Evolutionary conservation across 2,113 vertebrate species (phyloP).

Genomic region (Loxodonta africana): DNA sequence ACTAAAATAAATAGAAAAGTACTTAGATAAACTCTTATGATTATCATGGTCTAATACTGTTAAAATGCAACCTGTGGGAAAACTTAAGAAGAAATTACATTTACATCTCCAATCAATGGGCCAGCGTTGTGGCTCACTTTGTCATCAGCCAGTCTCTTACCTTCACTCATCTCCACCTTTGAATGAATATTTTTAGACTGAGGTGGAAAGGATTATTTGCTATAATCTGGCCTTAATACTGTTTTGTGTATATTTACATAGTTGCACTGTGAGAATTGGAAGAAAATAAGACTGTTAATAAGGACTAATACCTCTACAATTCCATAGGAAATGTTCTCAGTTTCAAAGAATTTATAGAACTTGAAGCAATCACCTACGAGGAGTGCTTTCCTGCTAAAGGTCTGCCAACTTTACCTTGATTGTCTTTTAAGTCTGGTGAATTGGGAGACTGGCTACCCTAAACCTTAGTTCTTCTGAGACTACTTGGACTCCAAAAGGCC

Average conservation of each 20-base stretch:
- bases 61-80: neutral
- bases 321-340: neutral
- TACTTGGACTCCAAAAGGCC: neutral
- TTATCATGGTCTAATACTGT: constrained; percentile 34
- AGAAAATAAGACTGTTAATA: constrained; percentile 39
- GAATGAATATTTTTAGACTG: constrained; percentile 35
- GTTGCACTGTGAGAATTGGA: constrained; percentile 48
- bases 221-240: constrained; percentile 47
- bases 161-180: constrained; percentile 7
- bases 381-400: neutral
- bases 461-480: constrained; percentile 45
- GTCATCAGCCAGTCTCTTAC: constrained; percentile 36
- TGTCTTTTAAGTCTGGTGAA: neutral
- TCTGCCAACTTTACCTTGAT: neutral
- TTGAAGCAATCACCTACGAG: constrained; percentile 34
- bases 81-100: constrained; percentile 58
- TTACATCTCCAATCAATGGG: constrained; percentile 27
- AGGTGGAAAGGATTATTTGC: constrained; percentile 31
- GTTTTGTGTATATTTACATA: constrained; percentile 8
- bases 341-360: constrained; percentile 43
- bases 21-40: neutral
- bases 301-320: constrained; percentile 4
- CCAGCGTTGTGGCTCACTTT: constrained; percentile 7
- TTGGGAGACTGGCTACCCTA: neutral
- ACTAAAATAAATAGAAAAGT: constrained; percentile 50